Percentiles rank a stretch among this genome's conserved stretches.
phyloP scores from a whole-genome alignment of 1,140 invertebrate genomes.

The Halyomorpha halys region DNA sequence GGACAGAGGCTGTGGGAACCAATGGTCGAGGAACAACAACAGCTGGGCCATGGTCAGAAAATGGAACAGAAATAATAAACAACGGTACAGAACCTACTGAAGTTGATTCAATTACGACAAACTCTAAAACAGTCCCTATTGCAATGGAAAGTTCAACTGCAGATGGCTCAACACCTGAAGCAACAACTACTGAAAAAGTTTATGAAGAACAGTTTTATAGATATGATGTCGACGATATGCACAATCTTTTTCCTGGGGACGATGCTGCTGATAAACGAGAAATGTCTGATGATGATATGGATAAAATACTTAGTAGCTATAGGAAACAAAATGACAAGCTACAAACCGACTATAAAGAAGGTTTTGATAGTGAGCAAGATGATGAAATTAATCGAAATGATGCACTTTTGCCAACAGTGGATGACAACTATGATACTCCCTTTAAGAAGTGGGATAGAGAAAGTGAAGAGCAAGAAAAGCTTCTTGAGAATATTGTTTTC shows the following conservation, averaged over 20 bases:
- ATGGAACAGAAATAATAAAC: neutral
- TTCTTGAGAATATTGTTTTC: constrained; percentile 31
- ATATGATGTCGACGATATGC: constrained; percentile 26
- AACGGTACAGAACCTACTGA: neutral
- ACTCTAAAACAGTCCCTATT: neutral
- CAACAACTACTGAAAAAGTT: constrained; percentile 14
- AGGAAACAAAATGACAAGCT: constrained; percentile 18
- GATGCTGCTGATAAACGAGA: constrained; percentile 18
- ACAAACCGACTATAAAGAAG: constrained; percentile 15
- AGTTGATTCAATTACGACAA: neutral
- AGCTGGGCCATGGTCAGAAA: neutral
- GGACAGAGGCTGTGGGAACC: neutral
- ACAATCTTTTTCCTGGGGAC: constrained; percentile 22
- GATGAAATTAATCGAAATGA: constrained; percentile 25
- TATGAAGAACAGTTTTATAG: constrained; percentile 23
- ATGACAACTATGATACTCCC: constrained; percentile 28
- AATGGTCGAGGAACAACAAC: neutral
- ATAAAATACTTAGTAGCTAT: constrained; percentile 12
- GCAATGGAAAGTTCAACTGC: neutral
- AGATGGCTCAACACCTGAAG: constrained; percentile 8
- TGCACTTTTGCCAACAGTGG: constrained; percentile 6
- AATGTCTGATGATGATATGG: constrained; percentile 21
- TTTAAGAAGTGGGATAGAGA: constrained; percentile 32
- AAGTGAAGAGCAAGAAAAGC: constrained; percentile 32
- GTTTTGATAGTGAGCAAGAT: constrained; percentile 30